Evolutionary conservation across 2,113 vertebrate genomes (phyloP).

Genomic region (Vireo altiloquus): DNA sequence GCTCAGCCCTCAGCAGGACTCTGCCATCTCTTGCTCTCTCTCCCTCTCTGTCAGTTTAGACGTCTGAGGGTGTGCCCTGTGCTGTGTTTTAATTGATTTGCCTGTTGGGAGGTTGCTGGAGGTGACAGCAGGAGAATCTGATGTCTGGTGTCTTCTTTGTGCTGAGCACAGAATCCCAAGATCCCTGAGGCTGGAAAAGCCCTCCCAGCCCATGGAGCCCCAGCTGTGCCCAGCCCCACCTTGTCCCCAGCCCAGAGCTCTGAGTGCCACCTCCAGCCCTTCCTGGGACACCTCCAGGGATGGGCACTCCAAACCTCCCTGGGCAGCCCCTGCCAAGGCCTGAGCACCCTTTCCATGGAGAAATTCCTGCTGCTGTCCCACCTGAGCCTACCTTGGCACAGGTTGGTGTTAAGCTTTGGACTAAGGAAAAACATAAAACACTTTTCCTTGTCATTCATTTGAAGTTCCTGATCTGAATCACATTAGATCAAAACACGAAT

Average conservation of each 20-base stretch:
- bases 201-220: accelerated
- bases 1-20: neutral
- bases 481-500: neutral
- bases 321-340: neutral
- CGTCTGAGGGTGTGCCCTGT: neutral
- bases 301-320: neutral
- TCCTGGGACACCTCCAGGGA: neutral
- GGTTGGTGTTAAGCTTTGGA: neutral
- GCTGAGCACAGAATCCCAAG: neutral
- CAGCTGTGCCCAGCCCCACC: accelerated
- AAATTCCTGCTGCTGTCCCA: accelerated
- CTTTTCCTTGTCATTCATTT: neutral
- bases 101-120: neutral
- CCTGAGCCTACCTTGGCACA: neutral
- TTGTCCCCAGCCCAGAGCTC: neutral
- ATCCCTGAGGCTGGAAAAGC: accelerated
- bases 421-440: neutral
- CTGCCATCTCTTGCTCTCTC: neutral
- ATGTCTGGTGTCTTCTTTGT: neutral
- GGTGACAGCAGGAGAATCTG: neutral
- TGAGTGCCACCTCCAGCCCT: neutral
- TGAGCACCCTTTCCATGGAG: neutral
- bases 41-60: neutral
- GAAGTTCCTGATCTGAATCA: neutral
- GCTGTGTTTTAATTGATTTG: neutral